Evolutionary conservation across 2,888 invertebrate species (phyloP).

Genomic region (Eumacrocentrus americanus): DNA sequence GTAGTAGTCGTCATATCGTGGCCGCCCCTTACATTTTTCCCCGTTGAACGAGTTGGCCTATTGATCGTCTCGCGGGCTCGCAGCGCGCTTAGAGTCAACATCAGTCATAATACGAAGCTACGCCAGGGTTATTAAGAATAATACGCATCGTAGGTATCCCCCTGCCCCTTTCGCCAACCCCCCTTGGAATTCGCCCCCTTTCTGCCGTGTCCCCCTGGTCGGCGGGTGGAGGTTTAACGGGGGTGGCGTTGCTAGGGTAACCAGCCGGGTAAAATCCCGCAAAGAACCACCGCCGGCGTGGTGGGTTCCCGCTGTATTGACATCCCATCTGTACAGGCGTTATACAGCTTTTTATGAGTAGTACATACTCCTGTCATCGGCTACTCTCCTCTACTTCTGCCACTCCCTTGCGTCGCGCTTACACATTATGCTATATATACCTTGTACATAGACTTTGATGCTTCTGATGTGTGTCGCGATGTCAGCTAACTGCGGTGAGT

Average conservation of each 20-base stretch:
- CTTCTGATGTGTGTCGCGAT: no score
- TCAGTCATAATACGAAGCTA: slow-evolving; percentile 61
- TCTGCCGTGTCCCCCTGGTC: slow-evolving; percentile 24
- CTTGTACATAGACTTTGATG: no score
- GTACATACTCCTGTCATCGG: slow-evolving; percentile 19
- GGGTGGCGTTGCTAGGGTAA: slow-evolving; percentile 57
- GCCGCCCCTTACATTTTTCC: slow-evolving; percentile 38
- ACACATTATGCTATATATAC: slow-evolving; percentile 27
- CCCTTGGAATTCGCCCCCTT: slow-evolving; percentile 33
- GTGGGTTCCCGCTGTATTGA: slow-evolving; percentile 47
- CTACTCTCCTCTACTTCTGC: slow-evolving; percentile 2
- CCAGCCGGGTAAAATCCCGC: slow-evolving; percentile 61
- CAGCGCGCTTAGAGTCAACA: slow-evolving; percentile 58
- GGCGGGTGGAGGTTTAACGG: slow-evolving; percentile 37
- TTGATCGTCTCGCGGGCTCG: slow-evolving; percentile 44
- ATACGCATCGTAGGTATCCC: slow-evolving; percentile 58
- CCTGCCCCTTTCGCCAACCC: slow-evolving; percentile 35
- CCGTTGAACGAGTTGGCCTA: slow-evolving; percentile 47
- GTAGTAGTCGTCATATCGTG: no score
- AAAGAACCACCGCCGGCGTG: slow-evolving; percentile 54
- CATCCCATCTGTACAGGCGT: slow-evolving; percentile 52
- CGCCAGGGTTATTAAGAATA: slow-evolving; percentile 61
- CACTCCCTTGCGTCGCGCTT: slow-evolving; percentile 22
- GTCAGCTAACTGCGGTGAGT: no score
- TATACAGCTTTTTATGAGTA: slow-evolving; percentile 51